Evolutionary conservation across 2,113 vertebrate species (phyloP), one percentile per base, ranked within the genome.

Genomic region (Narcine bancroftii): DNA sequence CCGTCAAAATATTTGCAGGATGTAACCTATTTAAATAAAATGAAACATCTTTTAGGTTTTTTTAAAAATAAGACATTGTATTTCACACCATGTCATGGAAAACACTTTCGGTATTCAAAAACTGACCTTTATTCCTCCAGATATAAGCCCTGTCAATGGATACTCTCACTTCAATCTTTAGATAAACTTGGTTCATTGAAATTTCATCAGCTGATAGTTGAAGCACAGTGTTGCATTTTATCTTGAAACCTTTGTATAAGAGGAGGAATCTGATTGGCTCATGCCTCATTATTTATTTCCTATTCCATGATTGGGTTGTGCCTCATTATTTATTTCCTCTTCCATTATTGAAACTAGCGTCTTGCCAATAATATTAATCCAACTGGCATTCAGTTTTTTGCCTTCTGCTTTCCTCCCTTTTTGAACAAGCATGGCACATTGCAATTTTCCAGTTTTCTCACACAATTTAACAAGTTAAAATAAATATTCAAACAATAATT

Each of bases 21-120:
- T 98, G 98, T 89, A 98, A 96, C 95, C 98, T 99, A 93, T 39
- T 95, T 91, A 66, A 91, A 69, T 91, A 89, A 39, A 89, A 63
- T 89, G n/a, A 65, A 89, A 63, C 36, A 89, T 63, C 24, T 65
- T 24, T 89, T 63, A 89, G 56, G 39, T 42, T 11, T 89, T 39
- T 89, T 65, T 39, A 89, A 66, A 60, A 60, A 60, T n/a, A 36
- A 19, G 60, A 13, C 15, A 63, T n/a, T 9, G 33, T 47, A 47
- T 47, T 26, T 79, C 42, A 47, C 26, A 83, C 47, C 3, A 33
- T 11, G 15, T 56, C 50, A 50, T 45, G 13, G 2, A 29, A 3
- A 50, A 33, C 24, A 53, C 9, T 4, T 83, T 26, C 47, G 53
- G 47, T 13, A 53, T 50, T 83, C 77, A 83, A 79, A 19, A 79